These are phyloP conservation scores for Lacerta agilis DNA, from an alignment of 2,797 vertebrate species.

Conservation along the genomic window DNA sequence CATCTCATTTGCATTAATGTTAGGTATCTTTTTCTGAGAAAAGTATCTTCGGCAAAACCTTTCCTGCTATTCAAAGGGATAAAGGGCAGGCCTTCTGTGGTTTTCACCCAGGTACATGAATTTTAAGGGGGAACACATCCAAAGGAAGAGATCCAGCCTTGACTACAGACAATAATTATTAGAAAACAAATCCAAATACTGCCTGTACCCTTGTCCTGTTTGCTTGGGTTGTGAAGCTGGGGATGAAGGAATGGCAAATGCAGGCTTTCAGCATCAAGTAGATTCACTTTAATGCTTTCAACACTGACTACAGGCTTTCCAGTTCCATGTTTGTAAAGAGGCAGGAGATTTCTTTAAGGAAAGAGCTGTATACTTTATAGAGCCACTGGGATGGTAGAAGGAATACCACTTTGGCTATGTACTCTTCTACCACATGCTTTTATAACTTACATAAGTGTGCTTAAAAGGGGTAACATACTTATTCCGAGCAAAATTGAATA, in stretches of 20 bases:
- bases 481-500: neutral
- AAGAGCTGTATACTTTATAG: conserved; percentile 12
- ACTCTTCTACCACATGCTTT: neutral
- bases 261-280: neutral
- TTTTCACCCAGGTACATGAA: neutral
- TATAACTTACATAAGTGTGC: conserved; percentile 1
- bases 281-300: neutral
- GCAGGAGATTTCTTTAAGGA: conserved; percentile 8
- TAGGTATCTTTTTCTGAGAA: neutral
- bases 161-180: conserved; percentile 38
- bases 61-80: neutral
- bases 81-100: neutral
- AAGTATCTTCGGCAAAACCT: too few species aligned
- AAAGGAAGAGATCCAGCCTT: conserved; percentile 31
- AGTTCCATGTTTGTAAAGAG: neutral
- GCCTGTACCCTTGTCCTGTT: neutral
- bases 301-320: neutral
- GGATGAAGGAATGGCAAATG: neutral
- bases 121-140: neutral
- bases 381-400: conserved; percentile 1
- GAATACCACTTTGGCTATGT: conserved; percentile 1
- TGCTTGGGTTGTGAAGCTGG: neutral
- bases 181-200: neutral
- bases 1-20: neutral
- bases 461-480: conserved; percentile 9